Base-by-base conservation (phyloP, 23 tunicate species). In the Botrylloides violaceus region DNA sequence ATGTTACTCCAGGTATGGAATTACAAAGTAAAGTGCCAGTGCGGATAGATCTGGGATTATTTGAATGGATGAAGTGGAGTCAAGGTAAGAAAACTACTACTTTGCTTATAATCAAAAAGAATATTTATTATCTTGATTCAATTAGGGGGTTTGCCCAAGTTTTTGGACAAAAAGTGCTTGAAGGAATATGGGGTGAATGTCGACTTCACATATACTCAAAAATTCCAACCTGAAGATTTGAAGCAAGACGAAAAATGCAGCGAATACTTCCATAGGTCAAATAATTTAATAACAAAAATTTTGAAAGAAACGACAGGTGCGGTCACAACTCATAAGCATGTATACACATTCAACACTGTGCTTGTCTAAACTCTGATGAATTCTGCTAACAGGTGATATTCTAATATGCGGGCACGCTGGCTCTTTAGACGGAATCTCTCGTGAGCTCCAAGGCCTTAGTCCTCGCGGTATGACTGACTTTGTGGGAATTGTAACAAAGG, bases 31-130 rank as follows among this genome's bases (percentile, higher is more conserved):
- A 76, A 39, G 32, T 50, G 1, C 56, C 64, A 19, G 72, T 90
- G 32, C 65, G 73, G 23, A 48, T 83, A 24, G 97, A 90, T 30
- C 73, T 83, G 2, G 79, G 79, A 24, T 49, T 90, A 6, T 90
- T 86, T 63, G 97, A 90, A 48, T 90, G 97, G 97, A 90, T 90
- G 97, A 88, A 77, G 50, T 88, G 96, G 96, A 79, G 97, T 59
- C 83, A 75, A 71, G 96, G 96, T 82, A 29, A 1, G 61, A 15
- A 43, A 15, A 7, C 15, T 43, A 15, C 15, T 43, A 7, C 53
- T n/a, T n/a, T n/a, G n/a, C n/a, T n/a, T n/a, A n/a, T n/a, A n/a
- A n/a, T n/a, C n/a, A n/a, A n/a, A n/a, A n/a, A n/a, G 55, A 47
- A 47, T 18, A 12, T 47, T 18, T 47, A 12, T 18, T 47, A 47